phyloP scores from a whole-genome alignment of 2,888 invertebrate genomes.

The Ophraella communa region DNA sequence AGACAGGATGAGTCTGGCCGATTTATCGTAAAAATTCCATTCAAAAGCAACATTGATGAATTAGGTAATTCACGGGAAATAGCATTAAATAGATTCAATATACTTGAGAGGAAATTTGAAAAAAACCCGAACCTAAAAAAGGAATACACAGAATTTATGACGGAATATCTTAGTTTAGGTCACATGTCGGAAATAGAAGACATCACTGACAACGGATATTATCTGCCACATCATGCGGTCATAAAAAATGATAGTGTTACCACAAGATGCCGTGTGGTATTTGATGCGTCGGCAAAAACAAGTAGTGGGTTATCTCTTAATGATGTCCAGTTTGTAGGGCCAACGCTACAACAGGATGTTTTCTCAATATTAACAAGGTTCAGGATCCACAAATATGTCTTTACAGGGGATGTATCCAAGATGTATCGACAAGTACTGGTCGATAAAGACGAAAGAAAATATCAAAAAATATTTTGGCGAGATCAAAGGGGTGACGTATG shows the following conservation, averaged over 20 bases:
- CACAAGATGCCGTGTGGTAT: constrained; percentile 21
- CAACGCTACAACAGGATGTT: constrained; percentile 14
- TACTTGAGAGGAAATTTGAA: constrained; percentile 25
- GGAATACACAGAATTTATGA: constrained; percentile 27
- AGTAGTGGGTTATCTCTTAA: constrained; percentile 23
- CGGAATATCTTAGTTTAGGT: constrained; percentile 24
- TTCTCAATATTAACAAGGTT: constrained; percentile 19
- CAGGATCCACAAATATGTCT: constrained; percentile 30
- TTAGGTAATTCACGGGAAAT: constrained; percentile 19
- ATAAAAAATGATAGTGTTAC: constrained; percentile 16
- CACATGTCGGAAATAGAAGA: constrained; percentile 27
- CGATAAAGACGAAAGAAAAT: not conserved
- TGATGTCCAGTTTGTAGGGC: constrained; percentile 24
- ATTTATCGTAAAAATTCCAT: constrained; percentile 30
- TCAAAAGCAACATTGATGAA: constrained; percentile 14
- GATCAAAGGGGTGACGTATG: constrained; percentile 30
- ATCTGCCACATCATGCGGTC: constrained; percentile 27
- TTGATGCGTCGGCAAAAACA: constrained; percentile 13
- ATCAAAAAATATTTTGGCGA: constrained; percentile 25
- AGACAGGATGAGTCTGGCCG: constrained; percentile 9
- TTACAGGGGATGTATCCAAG: constrained; percentile 20
- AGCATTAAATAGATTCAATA: constrained; percentile 22
- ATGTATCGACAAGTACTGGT: constrained; percentile 27
- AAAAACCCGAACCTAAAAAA: constrained; percentile 26
- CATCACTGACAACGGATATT: not conserved